Evolutionary conservation across 2,797 vertebrate genomes (phyloP), one percentile per base, ranked within the genome.

Genomic region (Sciurus vulgaris): DNA sequence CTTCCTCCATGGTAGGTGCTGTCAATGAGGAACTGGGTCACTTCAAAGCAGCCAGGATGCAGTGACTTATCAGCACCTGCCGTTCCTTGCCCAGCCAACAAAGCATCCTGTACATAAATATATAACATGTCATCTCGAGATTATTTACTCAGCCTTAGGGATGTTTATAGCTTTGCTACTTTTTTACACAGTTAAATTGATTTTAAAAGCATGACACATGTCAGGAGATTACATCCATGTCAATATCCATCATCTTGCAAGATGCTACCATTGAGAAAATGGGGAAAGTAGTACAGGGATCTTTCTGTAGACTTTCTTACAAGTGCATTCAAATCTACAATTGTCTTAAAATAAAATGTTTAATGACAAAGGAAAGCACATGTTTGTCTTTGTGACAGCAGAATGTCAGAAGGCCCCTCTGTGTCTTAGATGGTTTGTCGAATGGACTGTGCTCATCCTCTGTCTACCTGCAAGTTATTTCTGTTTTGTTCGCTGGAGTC

Each of bases 31-130:
- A 74, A 6, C 5, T 33, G 4, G 11, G 44, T n/a, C 15, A 2
- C 8, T 13, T 56, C 11, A 0, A 17, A 28, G 72, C 20, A 2
- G 12, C 0, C 0, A 0, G 0, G 2, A 61, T 1, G 70, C 11
- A 13, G 1, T 15, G 26, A 41, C 24, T 28, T 17, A 7, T 7
- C 12, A 3, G 14, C 1, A 1, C 44, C 35, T 7, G 3, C 4
- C 28, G 0, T 2, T 4, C 13, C 49, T 73, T 17, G 3, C 4
- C 54, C 69, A 15, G 65, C 38, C 70, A 51, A 24, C 3, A 26
- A 63, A 49, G 41, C 14, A 5, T 38, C 44, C 47, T 30, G 26
- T 7, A 18, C 20, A 18, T 30, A 41, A 30, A 22, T 18, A 44
- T 11, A n/a, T 0, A 30, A 26, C 30, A 83, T 3, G 0, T 22